These are phyloP conservation scores for Sapayoa aenigma DNA, from an alignment of 2,113 vertebrate species.

Conservation along the genomic window DNA sequence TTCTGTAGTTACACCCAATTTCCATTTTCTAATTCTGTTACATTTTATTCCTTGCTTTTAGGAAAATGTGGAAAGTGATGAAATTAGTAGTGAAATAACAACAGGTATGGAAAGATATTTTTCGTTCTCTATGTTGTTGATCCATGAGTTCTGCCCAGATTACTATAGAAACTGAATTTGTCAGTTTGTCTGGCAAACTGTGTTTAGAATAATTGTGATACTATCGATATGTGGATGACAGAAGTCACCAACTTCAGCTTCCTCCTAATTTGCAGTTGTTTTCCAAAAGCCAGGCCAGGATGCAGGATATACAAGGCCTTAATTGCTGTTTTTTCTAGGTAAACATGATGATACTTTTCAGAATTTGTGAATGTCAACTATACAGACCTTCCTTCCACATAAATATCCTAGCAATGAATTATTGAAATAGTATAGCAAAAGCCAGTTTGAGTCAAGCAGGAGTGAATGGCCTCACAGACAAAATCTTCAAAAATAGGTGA, in stretches of 20 bases:
- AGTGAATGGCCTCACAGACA: neutral
- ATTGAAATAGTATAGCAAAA: neutral
- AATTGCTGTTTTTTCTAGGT: neutral
- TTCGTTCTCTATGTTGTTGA: neutral
- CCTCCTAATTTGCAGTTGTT: neutral
- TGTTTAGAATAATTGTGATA: neutral
- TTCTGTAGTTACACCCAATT: neutral
- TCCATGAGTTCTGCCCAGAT: neutral
- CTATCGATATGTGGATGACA: neutral
- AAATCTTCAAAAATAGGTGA: neutral
- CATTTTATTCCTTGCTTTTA: slow-evolving; percentile 17
- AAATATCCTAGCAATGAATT: neutral
- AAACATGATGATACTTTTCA: neutral
- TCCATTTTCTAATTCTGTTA: neutral
- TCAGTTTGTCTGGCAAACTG: neutral
- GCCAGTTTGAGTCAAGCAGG: neutral
- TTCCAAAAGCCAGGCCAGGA: neutral
- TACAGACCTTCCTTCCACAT: neutral
- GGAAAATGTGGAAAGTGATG: neutral
- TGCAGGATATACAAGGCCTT: neutral
- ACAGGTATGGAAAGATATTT: slow-evolving; percentile 17
- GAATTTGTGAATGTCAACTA: neutral
- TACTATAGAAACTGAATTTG: neutral
- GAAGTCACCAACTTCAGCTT: neutral
- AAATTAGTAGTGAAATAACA: neutral